Percentiles rank a stretch among this genome's conserved stretches.
phyloP scores from a whole-genome alignment of 2,113 vertebrate genomes.

The Chlamydotis undulata region DNA sequence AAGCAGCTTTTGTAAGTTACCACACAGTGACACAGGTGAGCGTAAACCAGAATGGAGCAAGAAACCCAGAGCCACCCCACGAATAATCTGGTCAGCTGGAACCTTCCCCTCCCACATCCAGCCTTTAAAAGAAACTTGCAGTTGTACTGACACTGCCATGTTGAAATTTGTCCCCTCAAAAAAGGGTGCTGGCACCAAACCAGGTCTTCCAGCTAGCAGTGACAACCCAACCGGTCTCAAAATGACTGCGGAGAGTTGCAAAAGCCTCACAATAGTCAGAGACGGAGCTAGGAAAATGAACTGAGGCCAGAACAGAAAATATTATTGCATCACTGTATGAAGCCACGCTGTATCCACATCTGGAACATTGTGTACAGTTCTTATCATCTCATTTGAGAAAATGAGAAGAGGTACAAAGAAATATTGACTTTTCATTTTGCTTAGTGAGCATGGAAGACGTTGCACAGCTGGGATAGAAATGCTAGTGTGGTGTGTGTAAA shows the following conservation, averaged over 20 bases:
- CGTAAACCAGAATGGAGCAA: too few species aligned
- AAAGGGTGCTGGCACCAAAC: background rate
- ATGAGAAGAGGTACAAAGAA: too few species aligned
- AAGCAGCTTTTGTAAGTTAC: background rate
- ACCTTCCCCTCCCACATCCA: background rate
- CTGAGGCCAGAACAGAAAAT: background rate
- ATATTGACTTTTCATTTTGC: background rate
- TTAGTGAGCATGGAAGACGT: background rate
- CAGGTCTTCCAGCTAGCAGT: background rate
- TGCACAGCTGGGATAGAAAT: background rate
- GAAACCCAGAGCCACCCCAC: fast-evolving
- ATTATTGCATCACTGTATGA: too few species aligned
- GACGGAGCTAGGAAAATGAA: background rate
- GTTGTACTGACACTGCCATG: background rate
- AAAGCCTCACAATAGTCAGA: background rate
- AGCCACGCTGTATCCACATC: too few species aligned
- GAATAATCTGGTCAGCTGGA: background rate
- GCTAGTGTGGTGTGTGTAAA: too few species aligned
- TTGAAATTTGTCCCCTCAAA: background rate
- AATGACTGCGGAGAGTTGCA: background rate
- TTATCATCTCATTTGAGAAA: too few species aligned
- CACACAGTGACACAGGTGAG: background rate
- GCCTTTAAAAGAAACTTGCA: background rate
- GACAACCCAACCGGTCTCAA: background rate
- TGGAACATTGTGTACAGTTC: too few species aligned